Evolutionary conservation across 2,888 invertebrate genomes (phyloP), one percentile per base, ranked within the genome.

Genomic region (Phalangium opilio): DNA sequence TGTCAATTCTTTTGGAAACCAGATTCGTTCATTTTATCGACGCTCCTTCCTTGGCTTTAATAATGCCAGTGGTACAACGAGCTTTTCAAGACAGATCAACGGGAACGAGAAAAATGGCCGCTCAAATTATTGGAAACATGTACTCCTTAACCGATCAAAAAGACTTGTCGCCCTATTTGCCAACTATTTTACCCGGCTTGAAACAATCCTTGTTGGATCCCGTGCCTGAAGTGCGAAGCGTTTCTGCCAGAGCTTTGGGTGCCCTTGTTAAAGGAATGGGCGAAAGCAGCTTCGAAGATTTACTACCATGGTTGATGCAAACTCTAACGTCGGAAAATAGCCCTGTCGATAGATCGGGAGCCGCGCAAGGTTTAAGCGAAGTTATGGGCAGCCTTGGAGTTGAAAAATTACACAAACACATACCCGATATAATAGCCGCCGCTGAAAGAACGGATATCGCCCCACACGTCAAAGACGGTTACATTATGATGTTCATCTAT

Each of bases 401-500:
- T 27, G 86, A 86, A 61, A 93, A 95, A 67, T 74, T 99, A 55
- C 83, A 91, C 62, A 85, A 85, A 67, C 76, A 96, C 45, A 98
- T 99, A 95, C 95, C 93, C 0, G 86, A 93, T 64, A 90, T 95
- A 54, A 91, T 95, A 56, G 76, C 83, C 44, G 93, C 91, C 0
- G 89, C 93, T 0, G 89, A 90, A 64, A 76, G 91, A 50, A 79
- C 81, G 1, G 90, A 91, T 66, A 86, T 90, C 59, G 86, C 90
- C 5, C 86, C 98, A 1, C 90, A 93, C 68, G 95, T 98, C 2
- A 87, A 96, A 62, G 98, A 98, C 70, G 98, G 98, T 39, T 99
- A 99, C 71, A 93, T 99, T 53, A 93, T 98, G 90, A 90, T 98
- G 89, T 99, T 95, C 68, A 96, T 98, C 62, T 99, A 96, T 70